Conservation (phyloP, 2,797 vertebrate genomes). For the Australoheros facetus region DNA sequence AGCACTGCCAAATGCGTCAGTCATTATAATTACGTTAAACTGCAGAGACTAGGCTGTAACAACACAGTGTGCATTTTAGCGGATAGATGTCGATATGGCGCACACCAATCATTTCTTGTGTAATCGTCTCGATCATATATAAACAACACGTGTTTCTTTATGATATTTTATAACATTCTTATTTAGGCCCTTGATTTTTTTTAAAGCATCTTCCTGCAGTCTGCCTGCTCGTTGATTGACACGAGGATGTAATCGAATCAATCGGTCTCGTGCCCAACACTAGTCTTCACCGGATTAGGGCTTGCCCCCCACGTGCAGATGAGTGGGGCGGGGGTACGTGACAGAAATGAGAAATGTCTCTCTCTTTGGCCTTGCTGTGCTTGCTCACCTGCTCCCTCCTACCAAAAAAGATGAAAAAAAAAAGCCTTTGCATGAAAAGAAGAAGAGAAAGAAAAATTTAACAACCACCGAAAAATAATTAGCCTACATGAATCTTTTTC, state of each 20-base stretch:
- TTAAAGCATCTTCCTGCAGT: not conserved
- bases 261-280: constrained; percentile 65
- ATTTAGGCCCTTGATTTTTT: not conserved
- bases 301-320: constrained; percentile 30
- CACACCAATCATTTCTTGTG: not conserved
- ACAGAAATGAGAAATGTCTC: constrained; percentile 51
- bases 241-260: constrained; percentile 59
- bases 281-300: constrained; percentile 65
- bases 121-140: not conserved
- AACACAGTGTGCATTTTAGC: not conserved
- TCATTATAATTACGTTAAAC: not conserved
- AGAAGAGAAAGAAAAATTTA: not conserved
- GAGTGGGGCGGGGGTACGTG: constrained; percentile 42
- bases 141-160: not conserved
- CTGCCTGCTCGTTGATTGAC: constrained; percentile 48
- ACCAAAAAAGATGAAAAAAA: not conserved
- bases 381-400: constrained; percentile 2
- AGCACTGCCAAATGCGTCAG: constrained; percentile 30
- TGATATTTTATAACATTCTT: no score
- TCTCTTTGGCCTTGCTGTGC: not conserved
- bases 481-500: not conserved
- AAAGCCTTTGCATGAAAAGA: not conserved
- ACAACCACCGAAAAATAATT: not conserved
- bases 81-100: not conserved
- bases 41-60: not conserved